Evolutionary conservation across 2,113 vertebrate genomes (phyloP).

Genomic region (Pollachius pollachius): DNA sequence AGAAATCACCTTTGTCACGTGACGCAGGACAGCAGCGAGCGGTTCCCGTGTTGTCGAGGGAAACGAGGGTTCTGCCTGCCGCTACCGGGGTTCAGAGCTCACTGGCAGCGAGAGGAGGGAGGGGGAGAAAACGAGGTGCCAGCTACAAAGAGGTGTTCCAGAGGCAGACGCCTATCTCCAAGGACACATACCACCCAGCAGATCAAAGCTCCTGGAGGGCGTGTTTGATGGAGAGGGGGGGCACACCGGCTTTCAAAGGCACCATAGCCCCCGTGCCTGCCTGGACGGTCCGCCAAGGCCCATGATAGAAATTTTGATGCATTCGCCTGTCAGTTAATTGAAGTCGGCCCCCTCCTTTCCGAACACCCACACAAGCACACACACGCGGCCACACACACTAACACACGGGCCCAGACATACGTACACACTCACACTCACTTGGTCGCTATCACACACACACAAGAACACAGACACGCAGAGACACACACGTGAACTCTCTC

Average conservation of each 20-base stretch:
- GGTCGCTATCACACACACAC: too few species aligned
- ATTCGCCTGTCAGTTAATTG: constrained; percentile 69
- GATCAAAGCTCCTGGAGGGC: constrained; percentile 70
- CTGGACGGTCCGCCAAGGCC: constrained; percentile 49
- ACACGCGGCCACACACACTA: too few species aligned
- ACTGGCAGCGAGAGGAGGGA: constrained; percentile 13
- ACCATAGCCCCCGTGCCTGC: constrained; percentile 53
- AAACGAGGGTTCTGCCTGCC: constrained; percentile 32
- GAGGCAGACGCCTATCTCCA: constrained; percentile 68
- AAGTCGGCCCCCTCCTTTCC: constrained; percentile 30
- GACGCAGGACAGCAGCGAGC: constrained; percentile 3
- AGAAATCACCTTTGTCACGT: constrained; percentile 37
- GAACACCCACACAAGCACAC: too few species aligned
- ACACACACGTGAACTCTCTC: too few species aligned
- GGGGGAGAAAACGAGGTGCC: constrained; percentile 55
- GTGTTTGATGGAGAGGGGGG: constrained; percentile 64
- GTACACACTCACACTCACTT: too few species aligned
- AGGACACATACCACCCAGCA: constrained; percentile 73
- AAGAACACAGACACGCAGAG: too few species aligned
- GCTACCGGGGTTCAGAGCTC: constrained; percentile 38
- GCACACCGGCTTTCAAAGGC: constrained; percentile 69
- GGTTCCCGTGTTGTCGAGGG: constrained; percentile 30
- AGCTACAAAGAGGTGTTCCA: constrained; percentile 66
- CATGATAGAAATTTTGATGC: constrained; percentile 62
- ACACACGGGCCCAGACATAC: too few species aligned